Evolutionary conservation across 2,113 vertebrate species (phyloP).

Genomic region (Nasalis larvatus): DNA sequence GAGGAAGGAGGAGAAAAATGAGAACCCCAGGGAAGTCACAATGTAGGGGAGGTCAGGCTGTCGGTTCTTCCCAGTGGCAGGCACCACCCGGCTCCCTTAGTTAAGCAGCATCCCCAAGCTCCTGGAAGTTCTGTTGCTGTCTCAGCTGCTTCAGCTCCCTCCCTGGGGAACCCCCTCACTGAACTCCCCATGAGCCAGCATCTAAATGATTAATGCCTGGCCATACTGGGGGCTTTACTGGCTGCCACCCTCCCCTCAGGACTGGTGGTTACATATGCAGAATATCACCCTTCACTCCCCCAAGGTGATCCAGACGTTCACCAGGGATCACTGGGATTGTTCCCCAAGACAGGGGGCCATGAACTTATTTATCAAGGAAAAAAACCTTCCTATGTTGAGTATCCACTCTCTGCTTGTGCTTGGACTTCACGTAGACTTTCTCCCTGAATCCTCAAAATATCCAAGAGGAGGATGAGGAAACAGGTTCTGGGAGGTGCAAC

Average conservation of each 20-base stretch:
- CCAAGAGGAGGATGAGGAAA: neutral
- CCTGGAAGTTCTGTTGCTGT: neutral
- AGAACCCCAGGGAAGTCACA: neutral
- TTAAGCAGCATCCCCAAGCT: neutral
- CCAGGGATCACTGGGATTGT: neutral
- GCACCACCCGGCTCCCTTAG: no score
- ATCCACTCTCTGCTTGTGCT: no score
- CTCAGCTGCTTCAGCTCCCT: neutral
- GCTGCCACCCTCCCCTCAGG: neutral
- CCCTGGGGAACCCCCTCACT: neutral
- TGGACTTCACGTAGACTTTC: neutral
- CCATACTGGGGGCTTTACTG: neutral
- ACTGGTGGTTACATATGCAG: neutral
- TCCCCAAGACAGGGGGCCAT: neutral
- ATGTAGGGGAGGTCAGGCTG: neutral
- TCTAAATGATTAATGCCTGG: neutral
- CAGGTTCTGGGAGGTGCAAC: neutral
- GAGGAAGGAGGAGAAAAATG: neutral
- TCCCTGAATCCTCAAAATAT: neutral
- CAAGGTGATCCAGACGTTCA: neutral
- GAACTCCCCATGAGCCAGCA: neutral
- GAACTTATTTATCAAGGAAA: neutral
- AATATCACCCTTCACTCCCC: neutral
- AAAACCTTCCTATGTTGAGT: neutral
- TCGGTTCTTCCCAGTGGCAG: neutral